Percentiles rank a stretch among this genome's conserved stretches.
Evolutionary conservation across 1,140 invertebrate species (phyloP).

Genomic region (Saxidomus purpurata): DNA sequence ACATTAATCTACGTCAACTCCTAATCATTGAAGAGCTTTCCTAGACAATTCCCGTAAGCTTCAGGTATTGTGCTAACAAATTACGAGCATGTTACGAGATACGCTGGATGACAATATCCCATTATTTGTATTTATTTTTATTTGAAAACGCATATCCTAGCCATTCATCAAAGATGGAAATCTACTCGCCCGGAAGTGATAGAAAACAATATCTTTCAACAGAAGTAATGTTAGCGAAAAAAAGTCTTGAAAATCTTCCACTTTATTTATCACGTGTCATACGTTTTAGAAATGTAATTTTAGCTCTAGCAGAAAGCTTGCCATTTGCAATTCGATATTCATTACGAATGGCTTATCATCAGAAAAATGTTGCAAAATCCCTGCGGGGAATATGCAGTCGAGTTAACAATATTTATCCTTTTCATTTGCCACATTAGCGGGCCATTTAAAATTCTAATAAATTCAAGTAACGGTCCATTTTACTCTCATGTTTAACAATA

Average conservation of each 20-base stretch:
- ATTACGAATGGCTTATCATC: neutral
- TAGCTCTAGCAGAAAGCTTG: neutral
- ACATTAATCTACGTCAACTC: slow-evolving; percentile 30
- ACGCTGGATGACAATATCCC: neutral
- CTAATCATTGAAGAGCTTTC: slow-evolving; percentile 22
- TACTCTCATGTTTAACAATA: neutral
- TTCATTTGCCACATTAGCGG: neutral
- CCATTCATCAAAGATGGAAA: neutral
- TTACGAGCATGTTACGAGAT: slow-evolving; percentile 28
- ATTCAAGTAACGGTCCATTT: neutral
- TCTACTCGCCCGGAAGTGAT: neutral
- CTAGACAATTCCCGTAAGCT: slow-evolving; percentile 38
- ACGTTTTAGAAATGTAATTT: slow-evolving; percentile 9
- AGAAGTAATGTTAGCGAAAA: neutral
- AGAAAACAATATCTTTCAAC: neutral
- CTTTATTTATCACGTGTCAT: slow-evolving; percentile 30
- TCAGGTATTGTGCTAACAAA: slow-evolving; percentile 31
- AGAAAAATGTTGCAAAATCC: neutral
- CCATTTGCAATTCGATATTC: slow-evolving; percentile 20
- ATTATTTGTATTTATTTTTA: slow-evolving; percentile 40
- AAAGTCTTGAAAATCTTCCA: neutral
- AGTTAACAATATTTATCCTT: slow-evolving; percentile 28
- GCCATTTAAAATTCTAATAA: slow-evolving; percentile 46
- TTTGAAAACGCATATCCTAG: slow-evolving; percentile 18
- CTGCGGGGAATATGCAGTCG: neutral